phyloP scores from a whole-genome alignment of 2,113 vertebrate species.

The Petromus typicus region DNA sequence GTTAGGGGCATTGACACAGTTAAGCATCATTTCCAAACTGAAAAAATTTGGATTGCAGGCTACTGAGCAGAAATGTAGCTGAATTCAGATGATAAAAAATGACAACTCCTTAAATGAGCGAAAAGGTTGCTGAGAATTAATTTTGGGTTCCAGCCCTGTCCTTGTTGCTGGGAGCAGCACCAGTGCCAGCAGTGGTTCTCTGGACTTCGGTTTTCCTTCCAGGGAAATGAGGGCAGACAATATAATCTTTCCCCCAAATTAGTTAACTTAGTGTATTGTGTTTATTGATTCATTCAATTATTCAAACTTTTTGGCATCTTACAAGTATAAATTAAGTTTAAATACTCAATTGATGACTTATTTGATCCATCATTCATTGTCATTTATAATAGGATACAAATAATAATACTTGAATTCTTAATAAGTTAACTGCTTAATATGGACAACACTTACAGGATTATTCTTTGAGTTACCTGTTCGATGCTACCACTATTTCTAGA shows the following conservation, averaged over 20 bases:
- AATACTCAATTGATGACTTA: background rate
- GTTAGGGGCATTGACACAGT: background rate
- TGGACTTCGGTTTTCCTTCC: background rate
- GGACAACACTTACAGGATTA: background rate
- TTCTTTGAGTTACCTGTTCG: background rate
- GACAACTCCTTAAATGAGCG: background rate
- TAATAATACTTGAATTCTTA: background rate
- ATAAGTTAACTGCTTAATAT: background rate
- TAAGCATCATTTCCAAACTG: slow-evolving; percentile 3
- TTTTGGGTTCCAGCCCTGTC: background rate
- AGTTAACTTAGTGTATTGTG: background rate
- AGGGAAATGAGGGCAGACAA: background rate
- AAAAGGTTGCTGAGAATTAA: background rate
- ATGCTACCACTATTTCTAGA: background rate
- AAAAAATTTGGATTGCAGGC: slow-evolving; percentile 9
- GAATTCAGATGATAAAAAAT: slow-evolving; percentile 23
- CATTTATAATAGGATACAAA: background rate
- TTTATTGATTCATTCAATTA: background rate
- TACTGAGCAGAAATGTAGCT: background rate
- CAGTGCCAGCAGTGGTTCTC: background rate
- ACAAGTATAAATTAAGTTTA: slow-evolving; percentile 44
- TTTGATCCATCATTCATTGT: slow-evolving; percentile 22
- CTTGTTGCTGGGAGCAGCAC: background rate
- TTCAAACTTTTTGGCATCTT: background rate
- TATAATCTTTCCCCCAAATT: background rate